Percentiles rank a stretch among this genome's conserved stretches.
These are phyloP conservation scores for Drosophila nigromelanica DNA, from an alignment of 1,140 invertebrate genomes.

Conservation along the genomic window DNA sequence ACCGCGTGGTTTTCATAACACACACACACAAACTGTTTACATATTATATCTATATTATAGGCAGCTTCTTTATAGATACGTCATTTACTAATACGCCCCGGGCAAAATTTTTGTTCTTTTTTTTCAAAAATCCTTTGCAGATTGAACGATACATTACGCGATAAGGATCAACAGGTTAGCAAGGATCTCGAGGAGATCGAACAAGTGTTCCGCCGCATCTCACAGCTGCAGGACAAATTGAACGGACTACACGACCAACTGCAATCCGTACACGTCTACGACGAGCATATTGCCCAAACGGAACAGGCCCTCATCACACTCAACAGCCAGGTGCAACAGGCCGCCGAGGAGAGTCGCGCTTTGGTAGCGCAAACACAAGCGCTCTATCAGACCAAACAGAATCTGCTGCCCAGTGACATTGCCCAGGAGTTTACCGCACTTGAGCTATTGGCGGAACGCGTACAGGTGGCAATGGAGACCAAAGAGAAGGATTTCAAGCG, in stretches of 20 bases:
- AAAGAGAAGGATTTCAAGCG: constrained; percentile 94
- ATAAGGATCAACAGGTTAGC: constrained; percentile 86
- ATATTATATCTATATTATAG: constrained; percentile 28
- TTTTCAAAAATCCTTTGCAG: constrained; percentile 66
- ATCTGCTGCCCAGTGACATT: constrained; percentile 90
- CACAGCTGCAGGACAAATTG: constrained; percentile 87
- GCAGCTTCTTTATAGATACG: constrained; percentile 30
- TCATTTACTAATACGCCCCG: constrained; percentile 82
- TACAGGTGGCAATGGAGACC: constrained; percentile 92
- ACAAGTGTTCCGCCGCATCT: constrained; percentile 86
- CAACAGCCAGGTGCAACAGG: constrained; percentile 84
- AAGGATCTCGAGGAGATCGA: constrained; percentile 87
- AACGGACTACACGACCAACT: constrained; percentile 87
- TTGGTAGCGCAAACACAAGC: constrained; percentile 88
- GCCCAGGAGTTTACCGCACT: constrained; percentile 90
- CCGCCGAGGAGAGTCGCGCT: constrained; percentile 86
- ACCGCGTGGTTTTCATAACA: constrained; percentile 70
- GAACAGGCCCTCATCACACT: constrained; percentile 85
- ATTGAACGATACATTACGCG: constrained; percentile 85
- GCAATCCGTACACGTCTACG: constrained; percentile 89
- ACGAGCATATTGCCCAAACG: constrained; percentile 86
- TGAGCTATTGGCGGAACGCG: constrained; percentile 91
- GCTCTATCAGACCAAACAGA: constrained; percentile 88
- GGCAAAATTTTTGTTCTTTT: constrained; percentile 40
- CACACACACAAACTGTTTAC: constrained; percentile 43